Evolutionary conservation across 2,797 vertebrate genomes (phyloP).

Genomic region (Rhinogobio ventralis): DNA sequence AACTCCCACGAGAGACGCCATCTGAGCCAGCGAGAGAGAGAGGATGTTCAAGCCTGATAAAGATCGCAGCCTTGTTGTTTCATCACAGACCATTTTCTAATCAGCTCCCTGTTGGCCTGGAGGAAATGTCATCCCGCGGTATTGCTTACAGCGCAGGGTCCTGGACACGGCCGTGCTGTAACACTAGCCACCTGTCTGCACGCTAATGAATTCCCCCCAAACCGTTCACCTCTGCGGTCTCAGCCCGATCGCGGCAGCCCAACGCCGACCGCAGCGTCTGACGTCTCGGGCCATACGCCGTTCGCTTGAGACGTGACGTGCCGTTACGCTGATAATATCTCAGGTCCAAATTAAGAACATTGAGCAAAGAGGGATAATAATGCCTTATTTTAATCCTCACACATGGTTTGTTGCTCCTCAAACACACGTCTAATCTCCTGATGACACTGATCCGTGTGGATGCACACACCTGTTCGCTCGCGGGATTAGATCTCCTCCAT

Average conservation of each 20-base stretch:
- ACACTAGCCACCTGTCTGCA: constrained; percentile 80
- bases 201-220: constrained; percentile 81
- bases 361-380: constrained; percentile 56
- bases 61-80: constrained; percentile 80
- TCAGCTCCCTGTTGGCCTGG: constrained; percentile 75
- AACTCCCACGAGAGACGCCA: constrained; percentile 79
- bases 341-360: background rate
- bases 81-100: constrained; percentile 82
- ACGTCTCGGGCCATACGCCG: background rate
- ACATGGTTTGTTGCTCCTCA: constrained; percentile 73
- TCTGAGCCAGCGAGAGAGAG: constrained; percentile 51
- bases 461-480: constrained; percentile 75
- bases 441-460: constrained; percentile 74
- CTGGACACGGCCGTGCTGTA: constrained; percentile 65
- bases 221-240: constrained; percentile 71
- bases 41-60: constrained; percentile 80
- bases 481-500: background rate
- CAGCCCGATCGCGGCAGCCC: constrained; percentile 66
- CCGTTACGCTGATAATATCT: background rate
- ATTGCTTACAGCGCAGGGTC: constrained; percentile 70
- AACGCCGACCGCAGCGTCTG: constrained; percentile 24
- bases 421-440: constrained; percentile 74
- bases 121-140: constrained; percentile 77
- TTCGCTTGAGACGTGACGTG: background rate
- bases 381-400: constrained; percentile 76